Percentiles rank a stretch among this genome's conserved stretches.
phyloP scores from a whole-genome alignment of 2,888 invertebrate genomes.

The Volucella inflata region DNA sequence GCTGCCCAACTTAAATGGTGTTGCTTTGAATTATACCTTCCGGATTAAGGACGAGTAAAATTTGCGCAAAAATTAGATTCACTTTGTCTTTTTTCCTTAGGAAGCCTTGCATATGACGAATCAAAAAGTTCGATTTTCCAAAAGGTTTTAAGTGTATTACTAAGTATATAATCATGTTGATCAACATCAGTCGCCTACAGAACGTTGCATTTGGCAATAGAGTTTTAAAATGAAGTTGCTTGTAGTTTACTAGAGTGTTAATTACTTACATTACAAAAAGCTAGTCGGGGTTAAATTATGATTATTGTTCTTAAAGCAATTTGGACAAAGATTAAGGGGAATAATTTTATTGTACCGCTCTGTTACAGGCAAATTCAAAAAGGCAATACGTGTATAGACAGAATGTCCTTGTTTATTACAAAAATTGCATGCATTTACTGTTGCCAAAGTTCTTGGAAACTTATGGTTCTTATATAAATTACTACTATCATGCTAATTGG shows the following conservation, averaged over 20 bases:
- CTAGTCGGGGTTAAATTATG: not conserved
- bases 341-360: conserved; percentile 24
- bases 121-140: no score
- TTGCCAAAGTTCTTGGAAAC: conserved; percentile 14
- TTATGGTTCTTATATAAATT: conserved; percentile 32
- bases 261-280: no score
- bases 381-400: conserved; percentile 46
- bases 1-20: not conserved
- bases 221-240: no score
- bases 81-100: no score
- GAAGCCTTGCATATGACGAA: no score
- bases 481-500: conserved; percentile 12
- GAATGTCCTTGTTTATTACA: conserved; percentile 40
- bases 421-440: conserved; percentile 43
- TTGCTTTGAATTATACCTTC: conserved; percentile 2
- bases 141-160: no score
- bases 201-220: no score
- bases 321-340: conserved; percentile 19
- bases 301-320: conserved; percentile 20
- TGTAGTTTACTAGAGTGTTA: no score
- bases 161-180: no score
- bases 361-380: conserved; percentile 36
- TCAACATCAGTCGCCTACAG: no score
- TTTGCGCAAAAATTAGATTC: conserved; percentile 1
- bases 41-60: not conserved